Conservation (phyloP, 2,797 vertebrate genomes). For the Menidia menidia region DNA sequence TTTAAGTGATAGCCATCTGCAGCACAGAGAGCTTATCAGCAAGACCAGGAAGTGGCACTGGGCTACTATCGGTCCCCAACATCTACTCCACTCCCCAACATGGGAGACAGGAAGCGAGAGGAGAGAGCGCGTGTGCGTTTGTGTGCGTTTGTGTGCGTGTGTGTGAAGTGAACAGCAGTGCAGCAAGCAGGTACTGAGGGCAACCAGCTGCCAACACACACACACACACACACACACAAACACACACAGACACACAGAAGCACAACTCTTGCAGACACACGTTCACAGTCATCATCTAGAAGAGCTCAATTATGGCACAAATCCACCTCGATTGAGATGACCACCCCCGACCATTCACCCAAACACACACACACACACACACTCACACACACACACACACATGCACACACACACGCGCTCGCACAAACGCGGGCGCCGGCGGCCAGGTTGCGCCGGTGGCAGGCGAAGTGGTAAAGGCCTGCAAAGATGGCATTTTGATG, state of each 20-base stretch:
- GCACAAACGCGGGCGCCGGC: too few relatives aligned
- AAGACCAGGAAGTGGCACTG: slow-evolving; percentile 83
- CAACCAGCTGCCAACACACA: slow-evolving; percentile 65
- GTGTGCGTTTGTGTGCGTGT: slow-evolving; percentile 13
- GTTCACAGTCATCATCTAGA: slow-evolving; percentile 66
- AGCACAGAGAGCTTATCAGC: slow-evolving; percentile 80
- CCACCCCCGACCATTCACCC: slow-evolving; percentile 25
- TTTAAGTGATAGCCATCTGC: slow-evolving; percentile 85
- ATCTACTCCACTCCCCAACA: slow-evolving; percentile 83
- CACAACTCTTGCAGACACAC: slow-evolving; percentile 60
- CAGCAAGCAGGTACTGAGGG: slow-evolving; percentile 65
- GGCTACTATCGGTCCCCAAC: slow-evolving; percentile 76
- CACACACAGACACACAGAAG: too few relatives aligned
- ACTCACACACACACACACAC: slow-evolving; percentile 21
- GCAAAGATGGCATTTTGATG: slow-evolving; percentile 82
- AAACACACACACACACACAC: slow-evolving; percentile 18
- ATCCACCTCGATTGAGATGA: slow-evolving; percentile 58
- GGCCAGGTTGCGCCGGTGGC: slow-evolving; percentile 63
- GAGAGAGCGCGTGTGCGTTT: slow-evolving; percentile 5
- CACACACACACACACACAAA: slow-evolving; percentile 49
- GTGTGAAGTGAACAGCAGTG: slow-evolving; percentile 40
- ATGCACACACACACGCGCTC: too few relatives aligned
- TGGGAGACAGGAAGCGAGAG: slow-evolving; percentile 70
- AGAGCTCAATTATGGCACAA: slow-evolving; percentile 77
- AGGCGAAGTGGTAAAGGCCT: slow-evolving; percentile 64